Evolutionary conservation across 2,113 vertebrate genomes (phyloP), one percentile per base, ranked within the genome.

Genomic region (Aix galericulata): DNA sequence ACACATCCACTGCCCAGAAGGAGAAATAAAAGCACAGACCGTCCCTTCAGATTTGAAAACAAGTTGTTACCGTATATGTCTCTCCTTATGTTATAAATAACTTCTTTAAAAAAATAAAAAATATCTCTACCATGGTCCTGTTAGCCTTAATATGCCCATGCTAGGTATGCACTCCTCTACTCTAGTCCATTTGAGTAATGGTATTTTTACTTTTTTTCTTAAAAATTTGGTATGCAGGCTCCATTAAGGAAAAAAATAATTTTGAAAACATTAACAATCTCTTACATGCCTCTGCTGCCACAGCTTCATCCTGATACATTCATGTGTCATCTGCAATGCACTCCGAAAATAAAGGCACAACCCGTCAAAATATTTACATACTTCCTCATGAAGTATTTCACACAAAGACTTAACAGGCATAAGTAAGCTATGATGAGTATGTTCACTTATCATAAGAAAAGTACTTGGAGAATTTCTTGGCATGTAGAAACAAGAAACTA

Each of bases 281-380:
- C 94, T 94, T 91, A 88, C 83, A 88, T 90, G 72, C 67, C 78
- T 94, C 97, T 97, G 93, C 94, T 95, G 94, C 95, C 96, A 79
- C 59, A 95, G 58, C 75, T 52, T 96, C 87, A 91, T 93, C 89
- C 81, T 95, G 96, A 81, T 92, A 96, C 79, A 96, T 91, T 94
- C 82, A 50, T 89, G 94, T 93, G 90, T 96, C 96, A 98, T 97
- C 92, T 74, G 74, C 92, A 96, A 95, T 44, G 87, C 80, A 82
- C 94, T 95, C 96, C 55, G 59, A 96, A 95, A 95, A 96, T 94
- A 96, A 98, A 97, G 98, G 97, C 97, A 97, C 89, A 92, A 95
- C 69, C 81, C 94, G 92, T 98, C 98, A 98, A 98, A 99, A 99
- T 98, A 99, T 99, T 99, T 99, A 98, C 98, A 98, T 98, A 97